phyloP scores from a whole-genome alignment of 2,113 vertebrate species.

The Condylura cristata region DNA sequence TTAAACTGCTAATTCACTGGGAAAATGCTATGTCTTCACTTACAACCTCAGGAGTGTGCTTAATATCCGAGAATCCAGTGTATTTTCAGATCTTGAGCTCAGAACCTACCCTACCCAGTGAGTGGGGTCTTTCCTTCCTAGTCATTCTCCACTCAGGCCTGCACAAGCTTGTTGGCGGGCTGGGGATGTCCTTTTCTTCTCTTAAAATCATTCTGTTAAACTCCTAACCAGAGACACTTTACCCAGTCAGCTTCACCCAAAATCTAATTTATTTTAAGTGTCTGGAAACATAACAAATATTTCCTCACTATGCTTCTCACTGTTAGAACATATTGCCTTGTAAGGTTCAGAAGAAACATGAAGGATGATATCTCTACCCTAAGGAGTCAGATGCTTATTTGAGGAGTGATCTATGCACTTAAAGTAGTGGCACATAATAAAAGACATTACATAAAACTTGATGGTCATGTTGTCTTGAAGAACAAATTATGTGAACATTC shows the following conservation, averaged over 20 bases:
- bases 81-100: slow-evolving; percentile 50
- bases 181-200: background rate
- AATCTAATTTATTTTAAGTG: background rate
- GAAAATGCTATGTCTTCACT: slow-evolving; percentile 24
- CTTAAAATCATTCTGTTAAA: background rate
- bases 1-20: background rate
- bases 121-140: background rate
- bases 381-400: background rate
- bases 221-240: background rate
- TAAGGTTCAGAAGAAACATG: background rate
- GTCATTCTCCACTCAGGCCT: background rate
- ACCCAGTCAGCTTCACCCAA: background rate
- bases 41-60: slow-evolving; percentile 2
- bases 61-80: background rate
- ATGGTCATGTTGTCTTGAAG: background rate
- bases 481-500: background rate
- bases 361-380: background rate
- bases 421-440: background rate
- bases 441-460: background rate
- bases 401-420: background rate
- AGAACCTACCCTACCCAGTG: background rate
- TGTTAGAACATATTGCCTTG: background rate
- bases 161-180: background rate
- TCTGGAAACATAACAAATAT: background rate
- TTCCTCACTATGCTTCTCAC: background rate